Base-by-base conservation (phyloP, 2,797 vertebrate genomes). In the Otus scops region DNA sequence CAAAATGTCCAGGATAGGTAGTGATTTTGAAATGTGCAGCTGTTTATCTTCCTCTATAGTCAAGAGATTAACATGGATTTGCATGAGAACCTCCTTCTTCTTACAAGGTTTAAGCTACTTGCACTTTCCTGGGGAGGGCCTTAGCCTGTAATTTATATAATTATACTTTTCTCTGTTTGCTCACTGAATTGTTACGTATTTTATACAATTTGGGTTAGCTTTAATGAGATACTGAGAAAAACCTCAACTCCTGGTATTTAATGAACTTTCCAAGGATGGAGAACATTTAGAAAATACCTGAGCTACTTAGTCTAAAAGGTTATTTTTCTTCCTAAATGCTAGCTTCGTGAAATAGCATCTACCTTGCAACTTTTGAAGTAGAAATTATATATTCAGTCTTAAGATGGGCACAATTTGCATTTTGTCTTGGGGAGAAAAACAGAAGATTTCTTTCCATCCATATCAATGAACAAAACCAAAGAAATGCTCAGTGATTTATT, bases 351-450 rank as follows among this genome's bases (percentile, higher is more conserved):
- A 83, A 69, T 23, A 80, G 1, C 14, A 36, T 48, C 23, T 36
- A 36, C 10, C 8, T 59, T 75, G 19, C 10, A 57, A 74, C 18
- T 45, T 18, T 20, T 78, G 36, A 50, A 47, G 21, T 36, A 45
- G 39, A 91, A 77, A 78, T 78, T 36, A 28, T 23, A 53, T 43
- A 77, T 9, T 43, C 34, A 11, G 2, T 56, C 13, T 43, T 68
- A 43, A 68, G 23, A 51, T 12, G 2, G 36, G 18, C 2, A 67
- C 20, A 41, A n/a, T 34, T 61, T 51, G 8, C 3, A 1, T 1
- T 27, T 81, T 87, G 15, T 60, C 8, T 32, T 47, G 7, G 2
- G 8, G 5, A 36, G 3, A 5, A 53, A 65, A 53, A 28, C 6
- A 16, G 3, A 45, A 45, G 9, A 1, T 54, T 36, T 63, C 3